Conservation (phyloP, 1,140 invertebrate genomes). For the Diprion similis region DNA sequence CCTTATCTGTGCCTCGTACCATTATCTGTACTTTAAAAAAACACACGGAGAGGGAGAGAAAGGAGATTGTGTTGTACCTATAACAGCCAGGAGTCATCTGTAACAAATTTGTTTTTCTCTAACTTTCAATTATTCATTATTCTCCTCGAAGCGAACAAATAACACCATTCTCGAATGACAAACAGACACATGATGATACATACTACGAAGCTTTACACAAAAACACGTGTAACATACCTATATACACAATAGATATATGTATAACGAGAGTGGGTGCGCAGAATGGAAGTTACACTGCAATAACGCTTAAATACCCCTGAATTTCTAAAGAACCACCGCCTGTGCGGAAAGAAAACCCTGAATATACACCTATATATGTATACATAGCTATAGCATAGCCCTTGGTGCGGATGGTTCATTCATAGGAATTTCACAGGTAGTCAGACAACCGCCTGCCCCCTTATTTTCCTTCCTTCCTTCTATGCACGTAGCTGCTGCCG, state of each 20-base stretch:
- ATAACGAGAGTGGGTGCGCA: not conserved
- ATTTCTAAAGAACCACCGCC: not conserved
- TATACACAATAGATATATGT: not conserved
- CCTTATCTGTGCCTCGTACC: not conserved
- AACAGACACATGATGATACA: not conserved
- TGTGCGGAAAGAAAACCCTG: not conserved
- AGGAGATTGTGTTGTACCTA: no score
- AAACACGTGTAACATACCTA: not conserved
- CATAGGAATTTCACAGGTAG: conserved; percentile 56
- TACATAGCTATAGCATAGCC: no score
- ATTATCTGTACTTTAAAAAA: no score
- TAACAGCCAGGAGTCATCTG: not conserved
- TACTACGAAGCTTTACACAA: not conserved
- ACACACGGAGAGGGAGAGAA: not conserved
- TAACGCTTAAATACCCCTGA: not conserved
- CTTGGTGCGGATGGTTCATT: conserved; percentile 37
- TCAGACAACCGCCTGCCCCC: conserved; percentile 50
- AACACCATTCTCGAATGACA: not conserved
- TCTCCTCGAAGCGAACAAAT: not conserved
- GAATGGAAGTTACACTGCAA: no score
- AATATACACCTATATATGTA: no score
- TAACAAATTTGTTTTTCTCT: not conserved
- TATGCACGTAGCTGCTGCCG: no score
- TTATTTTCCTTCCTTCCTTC: not conserved
- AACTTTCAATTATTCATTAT: not conserved